phyloP scores from a whole-genome alignment of 1,140 invertebrate genomes.

The Caerostris darwini region DNA sequence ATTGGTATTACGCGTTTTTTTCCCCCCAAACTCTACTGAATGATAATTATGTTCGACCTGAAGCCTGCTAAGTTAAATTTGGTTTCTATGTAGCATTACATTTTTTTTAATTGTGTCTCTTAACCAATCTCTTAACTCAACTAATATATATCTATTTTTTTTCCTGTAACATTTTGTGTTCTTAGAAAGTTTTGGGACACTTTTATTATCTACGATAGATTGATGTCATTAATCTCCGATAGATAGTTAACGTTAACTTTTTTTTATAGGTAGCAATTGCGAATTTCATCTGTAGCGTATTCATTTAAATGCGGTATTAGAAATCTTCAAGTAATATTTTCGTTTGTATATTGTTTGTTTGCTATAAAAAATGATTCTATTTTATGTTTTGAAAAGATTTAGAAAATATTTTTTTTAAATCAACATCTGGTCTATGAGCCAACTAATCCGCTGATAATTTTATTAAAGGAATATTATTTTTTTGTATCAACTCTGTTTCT shows the following conservation, averaged over 20 bases:
- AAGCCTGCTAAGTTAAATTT: slow-evolving; percentile 36
- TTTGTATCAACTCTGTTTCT: too few relatives aligned
- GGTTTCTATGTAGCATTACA: slow-evolving; percentile 47
- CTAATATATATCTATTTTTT: slow-evolving; percentile 23
- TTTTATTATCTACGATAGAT: slow-evolving; percentile 67
- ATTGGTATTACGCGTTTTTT: slow-evolving; percentile 27
- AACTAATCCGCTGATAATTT: too few relatives aligned
- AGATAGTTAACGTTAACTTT: neutral
- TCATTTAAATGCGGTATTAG: neutral
- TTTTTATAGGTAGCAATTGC: neutral
- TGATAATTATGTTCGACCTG: slow-evolving; percentile 72
- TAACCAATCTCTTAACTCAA: slow-evolving; percentile 45
- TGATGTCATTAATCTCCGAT: slow-evolving; percentile 61
- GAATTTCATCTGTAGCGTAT: neutral
- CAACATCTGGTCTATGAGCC: too few relatives aligned
- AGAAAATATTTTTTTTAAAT: too few relatives aligned
- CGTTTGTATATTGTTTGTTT: too few relatives aligned
- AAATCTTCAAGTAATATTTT: too few relatives aligned
- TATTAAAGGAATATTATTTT: too few relatives aligned
- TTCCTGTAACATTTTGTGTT: neutral
- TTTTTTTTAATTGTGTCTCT: slow-evolving; percentile 55
- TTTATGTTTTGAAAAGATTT: too few relatives aligned
- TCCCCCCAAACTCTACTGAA: slow-evolving; percentile 45
- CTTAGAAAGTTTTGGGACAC: slow-evolving; percentile 47
- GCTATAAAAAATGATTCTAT: too few relatives aligned